phyloP scores from a whole-genome alignment of 2,797 vertebrate genomes.

The Odontamblyopus rebecca region DNA sequence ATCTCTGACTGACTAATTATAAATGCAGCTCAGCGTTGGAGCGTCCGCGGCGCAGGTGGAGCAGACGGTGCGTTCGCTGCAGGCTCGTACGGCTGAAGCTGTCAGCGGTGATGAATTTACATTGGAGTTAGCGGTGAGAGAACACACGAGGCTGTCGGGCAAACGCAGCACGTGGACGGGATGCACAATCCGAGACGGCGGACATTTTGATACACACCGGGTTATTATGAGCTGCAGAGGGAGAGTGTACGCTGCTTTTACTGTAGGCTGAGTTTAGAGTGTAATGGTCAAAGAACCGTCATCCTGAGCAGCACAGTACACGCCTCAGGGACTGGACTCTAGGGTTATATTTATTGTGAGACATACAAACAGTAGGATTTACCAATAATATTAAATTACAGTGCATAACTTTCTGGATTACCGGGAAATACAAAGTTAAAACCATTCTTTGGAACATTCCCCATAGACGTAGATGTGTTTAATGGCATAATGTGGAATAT shows the following conservation, averaged over 20 bases:
- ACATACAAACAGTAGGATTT: too few relatives aligned
- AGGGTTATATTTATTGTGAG: too few relatives aligned
- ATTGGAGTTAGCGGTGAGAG: constrained; percentile 12
- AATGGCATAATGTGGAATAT: too few relatives aligned
- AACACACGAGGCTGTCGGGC: constrained; percentile 7
- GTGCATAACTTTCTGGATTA: too few relatives aligned
- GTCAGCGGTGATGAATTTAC: constrained; percentile 21
- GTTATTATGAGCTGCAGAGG: constrained; percentile 25
- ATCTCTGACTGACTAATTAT: background rate
- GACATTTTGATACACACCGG: constrained; percentile 2
- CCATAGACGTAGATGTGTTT: too few relatives aligned
- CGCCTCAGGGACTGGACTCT: too few relatives aligned
- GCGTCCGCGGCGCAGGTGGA: constrained; percentile 17
- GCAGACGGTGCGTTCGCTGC: constrained; percentile 8
- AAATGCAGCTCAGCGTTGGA: constrained; percentile 18
- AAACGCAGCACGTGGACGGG: constrained; percentile 7
- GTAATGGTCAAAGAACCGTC: too few relatives aligned
- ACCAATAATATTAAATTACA: too few relatives aligned
- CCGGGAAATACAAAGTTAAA: too few relatives aligned
- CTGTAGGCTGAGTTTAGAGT: too few relatives aligned
- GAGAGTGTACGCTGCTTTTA: constrained; percentile 26
- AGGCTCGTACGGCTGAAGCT: constrained; percentile 13
- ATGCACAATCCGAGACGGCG: background rate
- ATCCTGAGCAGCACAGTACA: too few relatives aligned
- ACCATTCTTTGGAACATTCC: too few relatives aligned